Base-by-base conservation (phyloP, 2,797 vertebrate genomes). In the Pseudochaenichthys georgianus region DNA sequence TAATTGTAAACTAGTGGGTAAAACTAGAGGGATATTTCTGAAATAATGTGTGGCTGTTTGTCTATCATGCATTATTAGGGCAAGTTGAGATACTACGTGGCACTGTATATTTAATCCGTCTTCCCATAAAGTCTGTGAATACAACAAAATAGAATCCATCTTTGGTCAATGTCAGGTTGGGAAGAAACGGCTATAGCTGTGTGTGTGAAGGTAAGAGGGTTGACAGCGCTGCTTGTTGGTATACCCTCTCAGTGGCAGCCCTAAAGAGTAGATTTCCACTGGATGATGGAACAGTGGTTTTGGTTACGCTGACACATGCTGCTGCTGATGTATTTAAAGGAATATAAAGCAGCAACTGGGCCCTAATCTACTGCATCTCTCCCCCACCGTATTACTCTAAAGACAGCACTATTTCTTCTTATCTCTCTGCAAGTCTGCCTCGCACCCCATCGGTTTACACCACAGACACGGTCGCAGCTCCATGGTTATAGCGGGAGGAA, bases 351-450 rank as follows among this genome's bases (percentile, higher is more conserved):
- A 88, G 89, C 82, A 66, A 78, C 86, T 47, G 78, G 77, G 82
- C 82, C 53, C 78, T 94, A 93, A 95, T 95, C 92, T 91, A 60
- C 86, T 55, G 78, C 92, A 91, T 93, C 91, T 92, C 85, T 83
- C 85, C 88, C 76, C 81, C 78, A 73, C 90, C 93, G 92, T 92
- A 93, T 94, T 93, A 88, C 91, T 90, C 80, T 81, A 81, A 88
- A 92, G 91, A 94, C 92, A 87, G 90, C 89, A 81, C 90, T 91
- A 92, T 94, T 95, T 90, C 89, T 89, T 85, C 89, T 94, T 94
- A 95, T 95, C 94, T 89, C 77, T 80, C 74, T 63, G 53, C 82
- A 77, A 88, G 84, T 89, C 90, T 87, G 84, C 80, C 78, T 87
- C 79, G 38, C 84, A 83, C 78, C 84, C 78, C 73, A 63, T 84